These are phyloP conservation scores for Darevskia mixta DNA, from an alignment of 2,797 vertebrate species.

Conservation along the genomic window DNA sequence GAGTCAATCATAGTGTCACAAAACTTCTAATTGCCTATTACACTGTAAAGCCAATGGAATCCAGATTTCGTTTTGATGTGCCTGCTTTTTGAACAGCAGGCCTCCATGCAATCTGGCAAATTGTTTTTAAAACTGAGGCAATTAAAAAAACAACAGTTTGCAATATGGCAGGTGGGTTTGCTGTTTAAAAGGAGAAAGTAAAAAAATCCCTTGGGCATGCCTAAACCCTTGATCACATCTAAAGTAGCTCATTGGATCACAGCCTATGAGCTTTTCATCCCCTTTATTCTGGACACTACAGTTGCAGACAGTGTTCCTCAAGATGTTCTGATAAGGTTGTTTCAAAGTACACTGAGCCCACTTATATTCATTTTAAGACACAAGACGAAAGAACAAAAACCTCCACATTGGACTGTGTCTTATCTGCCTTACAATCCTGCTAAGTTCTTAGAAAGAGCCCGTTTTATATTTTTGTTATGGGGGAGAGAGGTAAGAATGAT, in stretches of 20 bases:
- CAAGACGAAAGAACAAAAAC: neutral
- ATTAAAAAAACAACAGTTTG: neutral
- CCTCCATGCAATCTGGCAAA: slow-evolving; percentile 4
- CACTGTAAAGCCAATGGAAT: neutral
- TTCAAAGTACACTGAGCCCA: slow-evolving; percentile 17
- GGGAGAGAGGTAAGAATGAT: neutral
- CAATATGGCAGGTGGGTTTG: neutral
- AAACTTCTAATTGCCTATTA: neutral
- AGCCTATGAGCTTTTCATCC: neutral
- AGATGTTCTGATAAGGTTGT: slow-evolving; percentile 22
- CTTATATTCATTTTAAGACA: slow-evolving; percentile 7
- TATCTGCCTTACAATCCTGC: neutral
- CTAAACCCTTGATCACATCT: neutral
- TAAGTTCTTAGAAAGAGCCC: neutral
- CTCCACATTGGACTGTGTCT: neutral
- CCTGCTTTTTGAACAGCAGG: neutral
- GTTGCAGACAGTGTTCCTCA: slow-evolving; percentile 6
- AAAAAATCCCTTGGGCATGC: neutral
- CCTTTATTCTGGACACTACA: neutral
- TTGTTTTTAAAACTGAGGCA: slow-evolving; percentile 4
- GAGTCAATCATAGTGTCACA: neutral
- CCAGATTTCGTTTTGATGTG: neutral
- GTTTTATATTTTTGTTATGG: neutral
- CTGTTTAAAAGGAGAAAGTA: neutral
- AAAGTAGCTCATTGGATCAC: slow-evolving; percentile 10